Evolutionary conservation across 2,797 vertebrate species (phyloP), one percentile per base, ranked within the genome.

Genomic region (Pampus argenteus): DNA sequence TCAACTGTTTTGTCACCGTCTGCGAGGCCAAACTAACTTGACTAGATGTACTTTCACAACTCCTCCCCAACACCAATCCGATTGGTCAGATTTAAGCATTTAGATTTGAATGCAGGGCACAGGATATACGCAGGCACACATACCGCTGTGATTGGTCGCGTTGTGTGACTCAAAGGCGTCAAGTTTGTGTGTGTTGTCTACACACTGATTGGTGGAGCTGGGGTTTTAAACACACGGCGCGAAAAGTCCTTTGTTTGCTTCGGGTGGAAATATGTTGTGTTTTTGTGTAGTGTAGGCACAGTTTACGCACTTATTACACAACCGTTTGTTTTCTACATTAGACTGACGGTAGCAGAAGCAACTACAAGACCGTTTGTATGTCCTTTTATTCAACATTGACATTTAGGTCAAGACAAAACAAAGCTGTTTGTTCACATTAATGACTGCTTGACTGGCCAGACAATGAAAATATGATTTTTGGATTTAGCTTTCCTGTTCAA

Each of bases 211-310:
- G 90, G 92, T 51, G 71, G 50, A 20, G 18, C 2, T 5, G 76
- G 84, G 66, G 72, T 82, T 92, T 92, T 91, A 93, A 93, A 91
- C 73, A 13, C 14, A 86, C 70, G 88, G 91, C 92, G 92, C 89
- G 71, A 92, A 93, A 85, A 45, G 1, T 8, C 18, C 67, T 91
- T 91, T 90, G 89, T 92, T 79, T 64, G 52, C n/a, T 29, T 0
- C 2, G 22, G 73, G 40, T 59, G 26, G 49, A 54, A 76, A 56
- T 50, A 22, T 45, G 22, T 31, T 44, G 3, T 48, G 38, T 48
- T 49, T 6, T 6, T 60, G 51, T 49, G 52, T 36, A 28, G 40
- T n/a, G 3, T 5, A 6, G 18, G 22, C 20, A 11, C 3, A 1
- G 20, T 42, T 4, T 18, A 2, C 9, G 3, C 9, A 45, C 5